phyloP scores from a whole-genome alignment of 2,888 invertebrate species.

The Hyposoter didymator region DNA sequence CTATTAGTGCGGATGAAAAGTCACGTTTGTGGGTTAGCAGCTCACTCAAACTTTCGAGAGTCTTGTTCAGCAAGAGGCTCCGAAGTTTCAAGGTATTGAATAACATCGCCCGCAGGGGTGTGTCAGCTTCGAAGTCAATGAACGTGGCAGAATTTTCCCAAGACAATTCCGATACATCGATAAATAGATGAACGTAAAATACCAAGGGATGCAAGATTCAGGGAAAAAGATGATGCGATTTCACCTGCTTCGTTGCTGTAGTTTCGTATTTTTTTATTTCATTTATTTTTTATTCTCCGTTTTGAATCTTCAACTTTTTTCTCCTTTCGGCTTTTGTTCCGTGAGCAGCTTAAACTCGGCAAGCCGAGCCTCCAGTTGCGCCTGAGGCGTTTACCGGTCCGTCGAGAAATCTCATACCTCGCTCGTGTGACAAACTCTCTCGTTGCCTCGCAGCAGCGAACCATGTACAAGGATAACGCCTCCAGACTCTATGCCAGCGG shows the following conservation, averaged over 20 bases:
- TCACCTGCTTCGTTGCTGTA: constrained; percentile 35
- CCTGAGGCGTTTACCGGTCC: constrained; percentile 59
- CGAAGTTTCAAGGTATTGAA: constrained; percentile 46
- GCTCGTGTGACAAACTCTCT: constrained; percentile 61
- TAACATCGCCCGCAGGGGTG: constrained; percentile 40
- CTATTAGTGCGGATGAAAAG: background rate
- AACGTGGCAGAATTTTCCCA: constrained; percentile 47
- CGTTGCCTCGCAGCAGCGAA: constrained; percentile 55
- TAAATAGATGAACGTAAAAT: constrained; percentile 2
- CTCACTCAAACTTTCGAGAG: background rate
- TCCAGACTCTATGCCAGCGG: constrained; percentile 45
- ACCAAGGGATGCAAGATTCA: constrained; percentile 31
- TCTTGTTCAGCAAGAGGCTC: constrained; percentile 12
- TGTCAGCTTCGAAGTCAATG: constrained; percentile 57
- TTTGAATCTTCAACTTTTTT: constrained; percentile 11
- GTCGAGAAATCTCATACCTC: constrained; percentile 66
- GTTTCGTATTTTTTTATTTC: constrained; percentile 13
- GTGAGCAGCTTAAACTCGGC: constrained; percentile 39
- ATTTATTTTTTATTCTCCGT: constrained; percentile 16
- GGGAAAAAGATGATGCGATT: constrained; percentile 24
- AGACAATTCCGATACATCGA: constrained; percentile 6
- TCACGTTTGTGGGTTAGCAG: background rate
- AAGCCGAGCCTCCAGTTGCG: constrained; percentile 47
- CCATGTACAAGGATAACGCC: constrained; percentile 67
- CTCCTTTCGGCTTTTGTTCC: constrained; percentile 37